Base-by-base conservation (phyloP, 2,797 vertebrate genomes). In the Typhlichthys subterraneus region DNA sequence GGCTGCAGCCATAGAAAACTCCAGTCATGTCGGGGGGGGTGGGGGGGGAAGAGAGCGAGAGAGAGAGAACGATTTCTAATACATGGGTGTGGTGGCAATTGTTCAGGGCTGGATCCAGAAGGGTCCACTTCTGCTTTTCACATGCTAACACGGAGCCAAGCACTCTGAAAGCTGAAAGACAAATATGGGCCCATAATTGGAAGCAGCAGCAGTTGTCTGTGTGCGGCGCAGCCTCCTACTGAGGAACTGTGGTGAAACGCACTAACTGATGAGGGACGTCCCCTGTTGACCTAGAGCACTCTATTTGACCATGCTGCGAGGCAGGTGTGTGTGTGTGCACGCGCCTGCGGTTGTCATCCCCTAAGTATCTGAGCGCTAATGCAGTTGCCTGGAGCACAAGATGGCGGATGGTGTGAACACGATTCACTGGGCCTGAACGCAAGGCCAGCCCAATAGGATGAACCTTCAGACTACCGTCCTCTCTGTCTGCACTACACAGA, bases 171-270 rank as follows among this genome's bases (percentile, higher is more conserved):
- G 33, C 33, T 38, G 33, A 38, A 38, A 38, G 33, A 6, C 33
- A 38, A 38, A 38, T 38, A 38, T 38, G 5, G 33, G 33, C 33
- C 33, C 33, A 6, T 38, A 38, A 38, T 38, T 38, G 33, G 84
- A 84, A 79, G 77, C 77, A 72, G 77, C 79, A 29, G 23, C 23
- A 69, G 57, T 82, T 74, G 73, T 75, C 62, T 79, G 79, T 79
- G 73, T 77, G 78, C 78, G 75, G 78, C 78, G 75, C 62, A 75
- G 57, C 60, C 55, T 23, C 83, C 83, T 57, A 77, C 82, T 77
- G 79, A 53, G 69, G 79, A 61, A 73, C 57, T 58, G 65, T 80
- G 73, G 76, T 80, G 81, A 77, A 85, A 85, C 73, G 76, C 79
- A 80, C 71, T 61, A 76, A 64, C 76, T 31, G 13, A 65, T 78